A percentile compares a stretch with the other conserved stretches of the same genome.
Conservation (phyloP, 1,140 invertebrate genomes). For the Anastrepha obliqua region DNA sequence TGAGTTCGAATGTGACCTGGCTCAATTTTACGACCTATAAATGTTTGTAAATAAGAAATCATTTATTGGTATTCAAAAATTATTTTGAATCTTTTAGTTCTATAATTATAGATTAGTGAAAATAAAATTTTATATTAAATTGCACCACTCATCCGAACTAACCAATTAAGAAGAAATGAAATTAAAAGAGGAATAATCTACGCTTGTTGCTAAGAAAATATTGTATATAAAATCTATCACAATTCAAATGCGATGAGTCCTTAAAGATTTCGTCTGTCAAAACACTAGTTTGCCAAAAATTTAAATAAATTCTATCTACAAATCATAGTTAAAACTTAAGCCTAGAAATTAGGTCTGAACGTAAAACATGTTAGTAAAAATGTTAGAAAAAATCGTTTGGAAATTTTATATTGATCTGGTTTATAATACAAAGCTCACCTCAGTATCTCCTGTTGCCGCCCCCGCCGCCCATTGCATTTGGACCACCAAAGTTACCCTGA, state of each 20-base stretch:
- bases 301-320: neutral
- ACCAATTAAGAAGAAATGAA: slow-evolving; percentile 31
- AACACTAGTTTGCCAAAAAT: slow-evolving; percentile 1
- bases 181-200: slow-evolving; percentile 26
- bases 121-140: slow-evolving; percentile 12
- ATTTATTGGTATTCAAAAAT: slow-evolving; percentile 50
- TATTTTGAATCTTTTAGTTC: slow-evolving; percentile 40
- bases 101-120: slow-evolving; percentile 46
- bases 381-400: neutral
- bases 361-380: slow-evolving; percentile 27
- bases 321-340: slow-evolving; percentile 2
- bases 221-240: slow-evolving; percentile 15
- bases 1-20: slow-evolving; percentile 69
- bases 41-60: slow-evolving; percentile 56
- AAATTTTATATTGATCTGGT: neutral
- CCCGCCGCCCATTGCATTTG: slow-evolving; percentile 68
- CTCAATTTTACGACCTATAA: slow-evolving; percentile 73
- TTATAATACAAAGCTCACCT: slow-evolving; percentile 56
- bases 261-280: neutral
- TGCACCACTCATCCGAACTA: neutral
- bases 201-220: neutral
- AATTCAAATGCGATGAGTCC: neutral
- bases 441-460: slow-evolving; percentile 75
- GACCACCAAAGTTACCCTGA: slow-evolving; percentile 73
- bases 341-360: neutral